Percentiles rank a stretch among this genome's conserved stretches.
Conservation (phyloP, 2,888 invertebrate genomes). For the Stramonita haemastoma region DNA sequence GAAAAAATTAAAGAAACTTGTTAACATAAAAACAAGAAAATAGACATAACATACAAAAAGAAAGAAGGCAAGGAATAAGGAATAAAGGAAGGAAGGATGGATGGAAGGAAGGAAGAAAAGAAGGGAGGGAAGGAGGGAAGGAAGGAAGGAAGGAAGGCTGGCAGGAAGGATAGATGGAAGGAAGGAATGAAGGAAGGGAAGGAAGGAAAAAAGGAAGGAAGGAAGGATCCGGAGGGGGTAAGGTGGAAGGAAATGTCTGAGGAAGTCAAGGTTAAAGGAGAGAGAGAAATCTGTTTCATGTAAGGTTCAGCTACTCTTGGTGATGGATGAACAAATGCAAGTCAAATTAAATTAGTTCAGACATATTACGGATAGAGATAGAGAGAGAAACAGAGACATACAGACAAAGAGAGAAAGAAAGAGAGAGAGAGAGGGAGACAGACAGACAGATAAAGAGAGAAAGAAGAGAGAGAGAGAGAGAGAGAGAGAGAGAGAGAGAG, state of each 20-base stretch:
- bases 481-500: not conserved
- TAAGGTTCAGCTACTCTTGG: too few species aligned
- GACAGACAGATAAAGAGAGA: not conserved
- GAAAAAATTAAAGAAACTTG: not conserved
- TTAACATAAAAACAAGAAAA: not conserved
- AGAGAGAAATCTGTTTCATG: not conserved
- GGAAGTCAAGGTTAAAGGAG: not conserved
- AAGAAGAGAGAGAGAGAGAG: slow-evolving; percentile 15
- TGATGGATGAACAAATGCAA: not conserved
- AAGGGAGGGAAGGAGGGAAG: not conserved
- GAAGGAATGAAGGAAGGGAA: not conserved
- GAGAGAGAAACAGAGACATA: not conserved
- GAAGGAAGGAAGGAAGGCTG: not conserved
- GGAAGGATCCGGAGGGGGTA: not conserved
- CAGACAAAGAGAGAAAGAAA: not conserved
- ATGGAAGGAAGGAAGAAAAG: not conserved
- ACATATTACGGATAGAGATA: not conserved
- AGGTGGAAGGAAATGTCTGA: not conserved
- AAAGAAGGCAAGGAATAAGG: not conserved
- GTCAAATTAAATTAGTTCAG: too few species aligned
- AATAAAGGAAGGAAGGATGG: not conserved
- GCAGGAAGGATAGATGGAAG: not conserved
- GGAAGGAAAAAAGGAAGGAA: not conserved
- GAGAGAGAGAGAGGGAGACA: not conserved
- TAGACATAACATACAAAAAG: not conserved